phyloP scores from a whole-genome alignment of 2,888 invertebrate species.

The Nemurella pictetii region DNA sequence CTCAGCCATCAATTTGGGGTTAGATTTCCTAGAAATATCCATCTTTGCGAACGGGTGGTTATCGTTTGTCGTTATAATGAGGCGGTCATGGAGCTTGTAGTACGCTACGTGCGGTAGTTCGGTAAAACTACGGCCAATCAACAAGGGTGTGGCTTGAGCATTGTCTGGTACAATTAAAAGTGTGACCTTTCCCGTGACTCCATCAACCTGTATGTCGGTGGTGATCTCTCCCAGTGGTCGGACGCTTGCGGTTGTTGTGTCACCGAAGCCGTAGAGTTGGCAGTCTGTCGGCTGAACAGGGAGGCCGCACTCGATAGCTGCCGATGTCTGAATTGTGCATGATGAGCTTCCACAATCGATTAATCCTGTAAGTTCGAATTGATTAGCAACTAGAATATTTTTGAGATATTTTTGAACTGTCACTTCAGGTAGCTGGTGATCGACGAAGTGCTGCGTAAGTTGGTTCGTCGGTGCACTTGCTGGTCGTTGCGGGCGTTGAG shows the following conservation, averaged over 20 bases:
- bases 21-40: too few species aligned
- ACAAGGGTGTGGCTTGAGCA: neutral
- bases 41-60: neutral
- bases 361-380: neutral
- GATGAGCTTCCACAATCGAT: neutral
- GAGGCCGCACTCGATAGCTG: neutral
- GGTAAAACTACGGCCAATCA: neutral
- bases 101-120: neutral
- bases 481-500: neutral
- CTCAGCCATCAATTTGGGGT: neutral
- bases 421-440: neutral
- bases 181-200: neutral
- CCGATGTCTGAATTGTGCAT: neutral
- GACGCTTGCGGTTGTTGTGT: neutral
- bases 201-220: neutral
- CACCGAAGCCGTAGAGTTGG: neutral
- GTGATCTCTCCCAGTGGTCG: neutral
- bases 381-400: neutral
- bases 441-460: neutral
- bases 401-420: neutral
- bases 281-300: too few species aligned
- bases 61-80: neutral
- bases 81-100: neutral
- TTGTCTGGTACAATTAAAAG: neutral
- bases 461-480: neutral